phyloP scores from a whole-genome alignment of 2,797 vertebrate genomes.

The Bryconaethiops microstoma region DNA sequence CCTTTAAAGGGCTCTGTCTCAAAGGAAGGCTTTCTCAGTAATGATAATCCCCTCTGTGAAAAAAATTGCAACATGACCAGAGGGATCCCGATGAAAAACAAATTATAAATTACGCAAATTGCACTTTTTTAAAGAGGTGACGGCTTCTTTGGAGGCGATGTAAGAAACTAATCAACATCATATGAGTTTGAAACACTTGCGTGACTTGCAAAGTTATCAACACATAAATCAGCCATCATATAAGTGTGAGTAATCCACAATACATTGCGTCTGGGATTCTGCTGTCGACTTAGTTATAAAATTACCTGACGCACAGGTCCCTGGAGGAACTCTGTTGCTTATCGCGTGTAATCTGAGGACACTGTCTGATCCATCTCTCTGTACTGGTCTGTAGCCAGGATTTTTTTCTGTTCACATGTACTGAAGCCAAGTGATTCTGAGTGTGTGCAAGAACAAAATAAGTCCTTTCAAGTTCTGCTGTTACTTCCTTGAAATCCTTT shows the following conservation, averaged over 20 bases:
- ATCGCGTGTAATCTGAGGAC: slow-evolving; percentile 28
- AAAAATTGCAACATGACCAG: background rate
- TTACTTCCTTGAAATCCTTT: background rate
- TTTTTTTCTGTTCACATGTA: slow-evolving; percentile 1
- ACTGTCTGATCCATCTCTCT: slow-evolving; percentile 20
- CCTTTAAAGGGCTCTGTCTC: background rate
- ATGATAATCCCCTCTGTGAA: background rate
- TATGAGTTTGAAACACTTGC: background rate
- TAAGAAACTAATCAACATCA: slow-evolving; percentile 1
- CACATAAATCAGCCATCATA: slow-evolving; percentile 35
- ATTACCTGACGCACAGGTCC: background rate
- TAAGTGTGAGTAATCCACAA: slow-evolving; percentile 28
- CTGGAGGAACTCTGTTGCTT: slow-evolving; percentile 20
- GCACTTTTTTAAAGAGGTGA: background rate
- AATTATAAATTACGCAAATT: background rate
- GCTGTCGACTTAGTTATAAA: slow-evolving; percentile 17
- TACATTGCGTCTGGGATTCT: background rate
- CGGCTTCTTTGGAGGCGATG: background rate
- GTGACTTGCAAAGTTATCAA: slow-evolving; percentile 17
- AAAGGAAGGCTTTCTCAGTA: slow-evolving; percentile 4
- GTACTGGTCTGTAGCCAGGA: slow-evolving; percentile 21
- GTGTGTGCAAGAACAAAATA: slow-evolving; percentile 8
- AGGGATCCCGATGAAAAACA: background rate
- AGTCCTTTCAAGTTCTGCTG: background rate
- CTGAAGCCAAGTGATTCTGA: slow-evolving; percentile 23